These are phyloP conservation scores for Eumeta japonica DNA, from an alignment of 1,140 invertebrate genomes.

Conservation along the genomic window DNA sequence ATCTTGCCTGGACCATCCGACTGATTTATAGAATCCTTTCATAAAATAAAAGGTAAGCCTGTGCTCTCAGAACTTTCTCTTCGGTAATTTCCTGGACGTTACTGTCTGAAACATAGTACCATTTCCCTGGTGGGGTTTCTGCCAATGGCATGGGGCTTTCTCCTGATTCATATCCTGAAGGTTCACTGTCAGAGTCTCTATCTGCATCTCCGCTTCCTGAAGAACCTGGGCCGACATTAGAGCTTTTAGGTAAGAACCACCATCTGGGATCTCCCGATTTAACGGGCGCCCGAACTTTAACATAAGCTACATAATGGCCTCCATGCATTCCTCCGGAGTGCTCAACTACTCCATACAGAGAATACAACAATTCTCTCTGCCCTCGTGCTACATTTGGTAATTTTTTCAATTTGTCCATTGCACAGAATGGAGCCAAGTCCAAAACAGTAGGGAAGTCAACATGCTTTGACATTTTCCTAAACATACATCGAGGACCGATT, in stretches of 20 bases:
- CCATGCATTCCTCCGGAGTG: constrained; percentile 87
- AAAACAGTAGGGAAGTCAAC: constrained; percentile 86
- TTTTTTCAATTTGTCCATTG: constrained; percentile 68
- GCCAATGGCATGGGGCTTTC: constrained; percentile 38
- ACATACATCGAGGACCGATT: constrained; percentile 57
- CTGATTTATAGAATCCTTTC: constrained; percentile 76
- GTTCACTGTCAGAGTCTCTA: constrained; percentile 47
- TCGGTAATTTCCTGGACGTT: constrained; percentile 79
- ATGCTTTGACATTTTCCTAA: constrained; percentile 78
- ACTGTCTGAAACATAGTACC: constrained; percentile 93
- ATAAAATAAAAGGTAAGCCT: constrained; percentile 98
- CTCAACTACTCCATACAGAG: constrained; percentile 92
- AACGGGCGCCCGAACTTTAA: constrained; percentile 69
- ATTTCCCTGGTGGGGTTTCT: constrained; percentile 70
- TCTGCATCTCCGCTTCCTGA: constrained; percentile 41
- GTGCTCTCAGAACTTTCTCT: constrained; percentile 75
- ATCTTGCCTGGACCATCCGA: not conserved
- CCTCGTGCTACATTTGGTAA: constrained; percentile 62
- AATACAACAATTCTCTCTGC: constrained; percentile 77
- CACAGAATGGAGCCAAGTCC: constrained; percentile 89
- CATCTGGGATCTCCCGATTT: constrained; percentile 63
- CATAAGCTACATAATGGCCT: constrained; percentile 96
- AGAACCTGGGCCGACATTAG: constrained; percentile 47
- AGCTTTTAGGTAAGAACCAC: constrained; percentile 66
- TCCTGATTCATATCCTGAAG: constrained; percentile 48